Percentiles rank a stretch among this genome's conserved stretches.
phyloP scores from a whole-genome alignment of 2,113 vertebrate species.

The Nothoprocta perdicaria region DNA sequence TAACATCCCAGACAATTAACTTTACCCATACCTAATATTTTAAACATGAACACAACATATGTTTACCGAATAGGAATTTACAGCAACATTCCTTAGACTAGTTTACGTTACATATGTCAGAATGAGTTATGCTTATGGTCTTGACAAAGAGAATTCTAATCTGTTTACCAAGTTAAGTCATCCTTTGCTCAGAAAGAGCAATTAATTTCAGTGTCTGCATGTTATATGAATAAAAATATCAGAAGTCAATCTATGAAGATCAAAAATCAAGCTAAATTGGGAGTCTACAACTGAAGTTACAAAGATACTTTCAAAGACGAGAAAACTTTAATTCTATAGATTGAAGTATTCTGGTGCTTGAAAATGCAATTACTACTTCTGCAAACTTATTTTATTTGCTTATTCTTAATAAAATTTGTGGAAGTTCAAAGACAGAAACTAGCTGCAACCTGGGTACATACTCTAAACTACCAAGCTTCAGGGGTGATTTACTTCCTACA shows the following conservation, averaged over 20 bases:
- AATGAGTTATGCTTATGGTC: background rate
- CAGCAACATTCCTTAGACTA: background rate
- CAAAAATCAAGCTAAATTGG: slow-evolving; percentile 46
- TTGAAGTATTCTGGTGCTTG: slow-evolving; percentile 3
- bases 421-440: slow-evolving; percentile 31
- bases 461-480: background rate
- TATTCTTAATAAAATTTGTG: slow-evolving; percentile 37
- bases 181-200: background rate
- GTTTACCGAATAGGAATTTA: background rate
- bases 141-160: background rate
- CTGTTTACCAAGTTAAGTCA: background rate
- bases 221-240: slow-evolving; percentile 40
- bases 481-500: background rate
- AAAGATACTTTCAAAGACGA: slow-evolving; percentile 47
- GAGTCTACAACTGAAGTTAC: slow-evolving; percentile 42
- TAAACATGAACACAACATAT: background rate
- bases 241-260: slow-evolving; percentile 23
- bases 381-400: slow-evolving; percentile 22
- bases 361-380: slow-evolving; percentile 19
- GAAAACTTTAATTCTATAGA: slow-evolving; percentile 25
- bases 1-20: background rate
- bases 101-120: background rate
- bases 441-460: background rate
- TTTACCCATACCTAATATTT: background rate
- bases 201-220: slow-evolving; percentile 16